Percentiles rank a stretch among this genome's conserved stretches.
These are phyloP conservation scores for Microchrysa polita DNA, from an alignment of 2,888 invertebrate species.

Conservation along the genomic window DNA sequence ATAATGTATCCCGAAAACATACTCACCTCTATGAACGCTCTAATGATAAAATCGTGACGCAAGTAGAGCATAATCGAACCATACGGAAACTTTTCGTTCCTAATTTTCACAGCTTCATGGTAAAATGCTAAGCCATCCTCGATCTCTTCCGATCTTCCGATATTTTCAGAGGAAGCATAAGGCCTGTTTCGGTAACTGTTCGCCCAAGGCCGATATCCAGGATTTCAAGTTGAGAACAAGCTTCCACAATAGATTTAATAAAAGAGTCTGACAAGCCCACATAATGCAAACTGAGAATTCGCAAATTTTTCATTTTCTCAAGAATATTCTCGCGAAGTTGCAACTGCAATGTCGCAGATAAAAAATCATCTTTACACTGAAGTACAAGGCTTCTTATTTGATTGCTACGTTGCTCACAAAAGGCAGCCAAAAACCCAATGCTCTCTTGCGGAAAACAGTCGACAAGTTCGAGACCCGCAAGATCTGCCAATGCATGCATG, in stretches of 20 bases:
- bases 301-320: not conserved
- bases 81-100: not conserved
- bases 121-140: not conserved
- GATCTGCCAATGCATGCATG: not conserved
- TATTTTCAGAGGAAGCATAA: not conserved
- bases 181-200: not conserved
- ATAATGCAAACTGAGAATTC: not conserved
- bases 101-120: not conserved
- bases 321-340: conserved; percentile 1
- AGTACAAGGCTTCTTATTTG: conserved; percentile 1
- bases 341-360: not conserved
- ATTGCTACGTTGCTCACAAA: not conserved
- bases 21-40: not conserved
- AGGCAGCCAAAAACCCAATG: not conserved
- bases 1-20: not conserved
- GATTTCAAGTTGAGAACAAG: not conserved
- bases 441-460: conserved; percentile 2
- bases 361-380: not conserved
- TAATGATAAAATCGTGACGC: not conserved
- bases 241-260: not conserved
- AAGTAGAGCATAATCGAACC: not conserved
- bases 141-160: no score
- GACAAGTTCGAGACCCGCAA: conserved; percentile 1
- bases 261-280: not conserved
- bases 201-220: not conserved